phyloP scores from a whole-genome alignment of 64 coral and sea anemone genomes.

The Pocillopora damicornis region DNA sequence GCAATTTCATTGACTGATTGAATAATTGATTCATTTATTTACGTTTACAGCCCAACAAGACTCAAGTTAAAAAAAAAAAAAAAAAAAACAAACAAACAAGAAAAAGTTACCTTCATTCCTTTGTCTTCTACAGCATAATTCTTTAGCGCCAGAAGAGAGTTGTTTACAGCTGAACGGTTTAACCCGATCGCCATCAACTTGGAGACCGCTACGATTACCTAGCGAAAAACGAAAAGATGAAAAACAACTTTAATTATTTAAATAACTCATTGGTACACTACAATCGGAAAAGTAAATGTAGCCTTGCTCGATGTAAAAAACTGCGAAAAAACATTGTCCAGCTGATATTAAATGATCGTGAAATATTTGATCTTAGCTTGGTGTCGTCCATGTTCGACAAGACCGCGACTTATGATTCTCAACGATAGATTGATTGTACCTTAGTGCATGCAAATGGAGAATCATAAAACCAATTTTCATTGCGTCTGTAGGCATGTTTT shows the following conservation, averaged over 20 bases:
- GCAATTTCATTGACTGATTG: too few relatives aligned
- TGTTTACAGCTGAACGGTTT: constrained; percentile 79
- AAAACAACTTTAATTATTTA: too few relatives aligned
- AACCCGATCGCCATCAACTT: constrained; percentile 82
- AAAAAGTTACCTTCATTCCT: constrained; percentile 81
- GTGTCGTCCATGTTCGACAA: too few relatives aligned
- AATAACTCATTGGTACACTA: background rate
- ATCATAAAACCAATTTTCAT: background rate
- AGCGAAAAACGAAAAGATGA: background rate
- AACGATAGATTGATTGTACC: background rate
- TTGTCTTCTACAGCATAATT: constrained; percentile 93
- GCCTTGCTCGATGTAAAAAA: background rate
- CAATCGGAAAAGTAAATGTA: background rate
- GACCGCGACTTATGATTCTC: background rate
- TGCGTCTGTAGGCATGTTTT: background rate
- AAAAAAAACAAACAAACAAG: background rate
- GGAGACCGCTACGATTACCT: constrained; percentile 97
- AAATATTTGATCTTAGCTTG: too few relatives aligned
- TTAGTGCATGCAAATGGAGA: background rate
- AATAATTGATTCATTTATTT: too few relatives aligned
- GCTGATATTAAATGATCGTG: too few relatives aligned
- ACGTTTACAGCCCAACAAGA: too few relatives aligned
- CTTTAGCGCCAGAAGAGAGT: constrained; percentile 74
- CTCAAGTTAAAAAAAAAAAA: too few relatives aligned
- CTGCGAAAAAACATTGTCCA: background rate